Conservation (phyloP, 2,888 invertebrate genomes). For the Idaea dimidiata region DNA sequence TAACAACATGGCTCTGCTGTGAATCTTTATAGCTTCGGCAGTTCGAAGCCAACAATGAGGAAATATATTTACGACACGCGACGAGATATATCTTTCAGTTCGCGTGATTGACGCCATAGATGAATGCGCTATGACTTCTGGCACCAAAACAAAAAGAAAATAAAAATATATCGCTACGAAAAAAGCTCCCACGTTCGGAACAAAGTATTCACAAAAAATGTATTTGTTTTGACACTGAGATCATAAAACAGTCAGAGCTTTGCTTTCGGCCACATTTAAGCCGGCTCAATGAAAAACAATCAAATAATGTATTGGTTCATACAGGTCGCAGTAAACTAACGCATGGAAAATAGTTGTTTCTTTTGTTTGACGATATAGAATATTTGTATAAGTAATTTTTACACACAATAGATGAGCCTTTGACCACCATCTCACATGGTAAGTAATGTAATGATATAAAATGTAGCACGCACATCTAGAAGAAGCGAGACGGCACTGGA, state of each 20-base stretch:
- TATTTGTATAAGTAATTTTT: no score
- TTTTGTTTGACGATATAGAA: background rate
- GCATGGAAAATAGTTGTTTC: background rate
- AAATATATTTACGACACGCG: background rate
- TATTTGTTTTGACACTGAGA: conserved; percentile 1
- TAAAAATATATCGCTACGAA: background rate
- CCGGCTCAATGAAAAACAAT: background rate
- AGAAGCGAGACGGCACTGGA: no score
- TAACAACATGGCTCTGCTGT: background rate
- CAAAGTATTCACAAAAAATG: background rate
- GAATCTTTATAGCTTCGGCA: background rate
- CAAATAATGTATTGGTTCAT: background rate
- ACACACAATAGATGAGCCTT: no score
- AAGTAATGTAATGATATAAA: no score
- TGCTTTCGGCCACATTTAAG: background rate
- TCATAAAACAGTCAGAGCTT: background rate
- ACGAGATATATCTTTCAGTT: background rate
- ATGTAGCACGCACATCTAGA: no score
- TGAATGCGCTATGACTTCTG: background rate
- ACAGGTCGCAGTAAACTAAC: background rate
- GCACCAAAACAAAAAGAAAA: background rate
- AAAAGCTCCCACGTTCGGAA: background rate
- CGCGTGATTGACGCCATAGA: background rate
- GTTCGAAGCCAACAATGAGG: background rate
- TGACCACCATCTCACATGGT: no score